Base-by-base conservation (phyloP, 2,888 invertebrate genomes). In the Hybos culiciformis region DNA sequence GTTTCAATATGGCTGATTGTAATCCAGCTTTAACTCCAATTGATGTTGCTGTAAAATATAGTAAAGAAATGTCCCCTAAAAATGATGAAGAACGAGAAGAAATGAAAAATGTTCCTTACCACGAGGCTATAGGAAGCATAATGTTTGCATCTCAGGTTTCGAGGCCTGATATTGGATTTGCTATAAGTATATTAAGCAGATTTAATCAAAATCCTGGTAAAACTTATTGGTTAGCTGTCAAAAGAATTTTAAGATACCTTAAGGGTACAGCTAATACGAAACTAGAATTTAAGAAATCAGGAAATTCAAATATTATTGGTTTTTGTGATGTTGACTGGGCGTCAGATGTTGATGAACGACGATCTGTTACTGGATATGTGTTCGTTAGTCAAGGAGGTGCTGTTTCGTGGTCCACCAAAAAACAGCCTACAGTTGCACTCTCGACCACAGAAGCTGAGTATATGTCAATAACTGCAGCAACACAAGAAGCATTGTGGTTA, bases 181-280 rank as follows among this genome's bases (percentile, higher is more conserved):
- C 50, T 12, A 48, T 50, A 5, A 49, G 42, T 32, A 32, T 32
- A 18, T 42, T 51, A 5, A 52, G 52, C 39, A 41, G 47, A 29
- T 53, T 46, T 18, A 50, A 50, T 31, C 37, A 46, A n/a, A 46
- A 46, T 32, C 47, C 44, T 18, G 46, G 43, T 9, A 39, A 46
- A 15, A 31, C 47, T 1, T 50, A 53, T 31, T 54, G 49, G 50
- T 37, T 14, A 34, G 46, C 50, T 15, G 46, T 48, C 3, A 51
- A 53, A 46, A 37, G 42, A 33, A 51, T 51, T 32, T 38, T 47
- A 17, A 39, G 46, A 24, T 46, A 49, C 39, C 14, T 48, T 29
- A 37, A 38, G 14, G 43, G 40, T 15, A 33, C 44, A 8, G 8
- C 37, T n/a, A 39, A 42, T 20, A 26, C 21, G 9, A 45, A n/a